Evolutionary conservation across 2,888 invertebrate species (phyloP), one percentile per base, ranked within the genome.

Genomic region (Macrosiphum euphorbiae): DNA sequence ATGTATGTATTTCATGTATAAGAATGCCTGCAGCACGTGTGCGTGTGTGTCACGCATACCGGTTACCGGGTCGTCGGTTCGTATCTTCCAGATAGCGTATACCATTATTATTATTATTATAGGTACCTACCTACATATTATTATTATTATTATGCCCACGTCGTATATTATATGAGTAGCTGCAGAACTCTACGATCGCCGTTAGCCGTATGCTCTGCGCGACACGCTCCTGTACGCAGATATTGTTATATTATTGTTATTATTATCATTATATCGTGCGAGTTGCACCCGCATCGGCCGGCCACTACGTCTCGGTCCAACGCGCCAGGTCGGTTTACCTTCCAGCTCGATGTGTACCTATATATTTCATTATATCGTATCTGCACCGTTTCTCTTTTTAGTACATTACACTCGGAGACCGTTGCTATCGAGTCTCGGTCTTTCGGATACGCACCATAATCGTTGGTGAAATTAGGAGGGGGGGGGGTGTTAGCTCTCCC

Each of bases 1-100:
- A n/a, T 35, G n/a, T 44, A 44, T 20, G 35, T 24, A 24, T 78
- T 78, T 35, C n/a, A 16, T 16, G 2, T 35, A 16, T 2, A 8
- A 78, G 35, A 78, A 90, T 35, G 67, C 24, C 47, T 41, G 90
- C 26, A 10, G 35, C 90, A 86, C 86, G 47, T 55, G 61, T 58
- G 91, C 84, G 89, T 58, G 91, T 35, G 86, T 92, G 85, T 92
- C 91, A 91, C 91, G 91, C 85, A 85, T 91, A 91, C 91, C 91
- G 86, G 86, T 87, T 44, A 86, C 86, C 91, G 85, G 58, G 86
- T 91, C 84, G 84, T 55, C 55, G 85, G 84, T 58, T 58, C 52
- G n/a, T 11, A 26, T 67, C n/a, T 88, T 86, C 86, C 26, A 47
- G 41, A 41, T 47, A 50, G 3, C 20, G 55, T n/a, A 50, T 58